These are phyloP conservation scores for Danaus melanippus DNA, from an alignment of 1,140 invertebrate genomes.

Conservation along the genomic window DNA sequence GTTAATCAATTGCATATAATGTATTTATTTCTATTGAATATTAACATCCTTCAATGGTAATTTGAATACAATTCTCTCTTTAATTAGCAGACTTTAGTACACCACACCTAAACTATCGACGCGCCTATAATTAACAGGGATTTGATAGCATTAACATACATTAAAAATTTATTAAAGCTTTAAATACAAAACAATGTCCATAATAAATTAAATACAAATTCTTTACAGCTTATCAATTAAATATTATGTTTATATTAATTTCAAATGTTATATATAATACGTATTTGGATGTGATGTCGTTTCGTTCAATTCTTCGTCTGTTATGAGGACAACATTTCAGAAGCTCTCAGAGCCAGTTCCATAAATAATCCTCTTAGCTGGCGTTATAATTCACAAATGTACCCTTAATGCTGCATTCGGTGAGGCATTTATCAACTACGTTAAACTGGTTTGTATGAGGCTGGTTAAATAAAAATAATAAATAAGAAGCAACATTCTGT, in stretches of 20 bases:
- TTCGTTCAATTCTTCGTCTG: constrained; percentile 1
- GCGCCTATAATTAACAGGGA: constrained; percentile 11
- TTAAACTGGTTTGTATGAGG: constrained; percentile 51
- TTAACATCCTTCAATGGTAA: constrained; percentile 6
- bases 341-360: constrained; percentile 29
- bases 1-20: too few species aligned
- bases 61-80: constrained; percentile 19
- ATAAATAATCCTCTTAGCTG: constrained; percentile 63
- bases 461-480: constrained; percentile 69
- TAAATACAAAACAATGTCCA: too few species aligned
- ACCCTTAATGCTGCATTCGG: constrained; percentile 54
- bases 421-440: constrained; percentile 59
- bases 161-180: too few species aligned
- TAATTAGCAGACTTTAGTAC: constrained; percentile 12
- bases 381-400: constrained; percentile 57
- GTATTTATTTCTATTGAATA: too few species aligned
- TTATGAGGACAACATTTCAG: constrained; percentile 31
- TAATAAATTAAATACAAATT: too few species aligned
- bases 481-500: constrained; percentile 61
- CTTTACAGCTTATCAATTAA: too few species aligned
- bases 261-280: too few species aligned
- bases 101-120: constrained; percentile 13
- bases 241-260: too few species aligned
- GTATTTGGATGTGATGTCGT: too few species aligned
- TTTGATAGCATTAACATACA: neutral